Base-by-base conservation (phyloP, 1,140 invertebrate species). In the Drosophila hydei region DNA sequence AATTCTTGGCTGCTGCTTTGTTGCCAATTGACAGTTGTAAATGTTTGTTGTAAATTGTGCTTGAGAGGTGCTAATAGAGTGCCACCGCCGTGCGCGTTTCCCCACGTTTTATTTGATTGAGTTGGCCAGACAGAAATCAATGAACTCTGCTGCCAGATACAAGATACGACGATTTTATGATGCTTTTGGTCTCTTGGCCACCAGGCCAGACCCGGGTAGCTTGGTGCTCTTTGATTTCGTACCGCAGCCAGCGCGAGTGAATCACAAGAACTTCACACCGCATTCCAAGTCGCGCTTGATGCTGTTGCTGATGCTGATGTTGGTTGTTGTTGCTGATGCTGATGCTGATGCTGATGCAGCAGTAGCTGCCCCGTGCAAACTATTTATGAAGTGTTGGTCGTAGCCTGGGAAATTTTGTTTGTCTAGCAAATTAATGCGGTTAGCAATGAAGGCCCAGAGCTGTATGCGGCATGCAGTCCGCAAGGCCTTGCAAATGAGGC, bases 1-100 rank as follows among this genome's bases (percentile, higher is more conserved):
- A 79, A 73, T 79, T 76, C 75, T 69, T 62, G 30, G 54, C 45
- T 52, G 61, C 62, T 58, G 55, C 23, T 90, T 84, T 89, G 79
- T 79, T 84, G 85, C 83, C 79, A 89, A 90, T 90, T 90, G 88
- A 90, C 88, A 90, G 88, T 90, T 90, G 88, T 90, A 90, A 90
- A 90, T 90, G 88, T 89, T 83, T 79, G 84, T 79, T 87, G 83
- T 88, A 88, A 88, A 88, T 77, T 88, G 83, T 88, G 84, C 83
- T 84, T 84, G 79, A 88, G 42, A 90, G 88, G 88, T 90, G 88
- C 88, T 90, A 90, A 90, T 90, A 90, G 88, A 90, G 69, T 90
- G 88, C 81, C 88, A 90, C 83, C 88, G 84, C 76, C 73, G 80
- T 85, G 80, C 81, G 81, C 80, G 83, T 81, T 83, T 80, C 72